Percentiles rank a stretch among this genome's conserved stretches.
Conservation (phyloP, 2,113 vertebrate species). For the Actenoides lindsayi region DNA sequence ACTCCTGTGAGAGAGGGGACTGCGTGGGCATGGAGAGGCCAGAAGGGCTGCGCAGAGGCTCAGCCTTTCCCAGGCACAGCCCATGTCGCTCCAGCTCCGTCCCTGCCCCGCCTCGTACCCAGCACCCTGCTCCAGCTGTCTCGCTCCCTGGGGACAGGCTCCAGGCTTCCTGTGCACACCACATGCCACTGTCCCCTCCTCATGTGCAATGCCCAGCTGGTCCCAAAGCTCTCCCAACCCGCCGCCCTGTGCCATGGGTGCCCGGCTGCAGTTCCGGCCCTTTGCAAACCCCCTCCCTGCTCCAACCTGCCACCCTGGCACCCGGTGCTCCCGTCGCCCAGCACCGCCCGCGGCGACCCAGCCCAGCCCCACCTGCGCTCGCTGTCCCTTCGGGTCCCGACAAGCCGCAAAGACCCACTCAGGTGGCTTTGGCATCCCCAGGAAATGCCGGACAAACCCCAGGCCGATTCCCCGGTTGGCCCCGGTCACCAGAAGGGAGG, state of each 20-base stretch:
- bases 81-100: fast-evolving
- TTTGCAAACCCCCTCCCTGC: neutral
- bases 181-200: fast-evolving
- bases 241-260: neutral
- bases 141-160: fast-evolving
- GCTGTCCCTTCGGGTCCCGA: constrained; percentile 36
- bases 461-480: constrained; percentile 61
- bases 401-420: constrained; percentile 51
- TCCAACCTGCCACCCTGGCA: neutral
- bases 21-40: fast-evolving
- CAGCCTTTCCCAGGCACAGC: neutral
- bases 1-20: neutral
- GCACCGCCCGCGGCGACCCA: neutral
- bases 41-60: neutral
- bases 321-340: neutral
- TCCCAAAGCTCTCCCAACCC: fast-evolving
- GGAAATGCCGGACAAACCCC: constrained; percentile 14
- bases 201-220: neutral
- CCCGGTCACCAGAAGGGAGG: constrained; percentile 45
- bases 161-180: fast-evolving
- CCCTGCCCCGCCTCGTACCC: fast-evolving
- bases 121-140: neutral
- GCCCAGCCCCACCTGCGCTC: constrained; percentile 36
- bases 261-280: neutral
- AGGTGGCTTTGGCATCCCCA: neutral